phyloP scores from a whole-genome alignment of 2,888 invertebrate genomes.

The Dendrolimus houi region DNA sequence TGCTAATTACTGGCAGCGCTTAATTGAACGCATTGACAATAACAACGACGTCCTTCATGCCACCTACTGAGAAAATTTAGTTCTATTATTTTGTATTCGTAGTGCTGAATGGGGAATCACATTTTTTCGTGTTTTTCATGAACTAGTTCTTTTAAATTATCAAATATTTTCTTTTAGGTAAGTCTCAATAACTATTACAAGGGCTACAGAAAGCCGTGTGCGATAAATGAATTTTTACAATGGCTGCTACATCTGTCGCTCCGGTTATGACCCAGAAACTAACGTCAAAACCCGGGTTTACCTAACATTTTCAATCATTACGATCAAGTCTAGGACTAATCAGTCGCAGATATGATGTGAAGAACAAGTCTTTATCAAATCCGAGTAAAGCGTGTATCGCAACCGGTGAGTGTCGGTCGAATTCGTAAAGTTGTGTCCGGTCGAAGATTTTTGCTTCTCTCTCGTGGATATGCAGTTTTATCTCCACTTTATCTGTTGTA shows the following conservation, averaged over 20 bases:
- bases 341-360: constrained; percentile 12
- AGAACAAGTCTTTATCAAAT: constrained; percentile 11
- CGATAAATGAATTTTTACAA: constrained; percentile 10
- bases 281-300: constrained; percentile 71
- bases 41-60: constrained; percentile 24
- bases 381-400: constrained; percentile 6
- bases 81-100: constrained; percentile 75
- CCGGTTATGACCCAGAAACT: constrained; percentile 64
- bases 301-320: constrained; percentile 42
- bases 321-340: constrained; percentile 29
- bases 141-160: constrained; percentile 60
- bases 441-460: constrained; percentile 14
- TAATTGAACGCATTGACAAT: constrained; percentile 35
- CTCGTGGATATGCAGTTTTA: constrained; percentile 40
- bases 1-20: too few species aligned
- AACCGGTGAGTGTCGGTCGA: constrained; percentile 18
- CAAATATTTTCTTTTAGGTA: constrained; percentile 64
- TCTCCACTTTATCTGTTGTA: constrained; percentile 56
- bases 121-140: constrained; percentile 72
- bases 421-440: constrained; percentile 17
- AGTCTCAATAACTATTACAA: constrained; percentile 31
- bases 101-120: constrained; percentile 72
- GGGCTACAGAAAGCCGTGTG: constrained; percentile 1
- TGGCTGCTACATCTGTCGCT: constrained; percentile 43
- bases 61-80: constrained; percentile 44